These are phyloP conservation scores for Oceanodroma leucorhoa DNA, from an alignment of 2,797 vertebrate genomes.

Conservation along the genomic window DNA sequence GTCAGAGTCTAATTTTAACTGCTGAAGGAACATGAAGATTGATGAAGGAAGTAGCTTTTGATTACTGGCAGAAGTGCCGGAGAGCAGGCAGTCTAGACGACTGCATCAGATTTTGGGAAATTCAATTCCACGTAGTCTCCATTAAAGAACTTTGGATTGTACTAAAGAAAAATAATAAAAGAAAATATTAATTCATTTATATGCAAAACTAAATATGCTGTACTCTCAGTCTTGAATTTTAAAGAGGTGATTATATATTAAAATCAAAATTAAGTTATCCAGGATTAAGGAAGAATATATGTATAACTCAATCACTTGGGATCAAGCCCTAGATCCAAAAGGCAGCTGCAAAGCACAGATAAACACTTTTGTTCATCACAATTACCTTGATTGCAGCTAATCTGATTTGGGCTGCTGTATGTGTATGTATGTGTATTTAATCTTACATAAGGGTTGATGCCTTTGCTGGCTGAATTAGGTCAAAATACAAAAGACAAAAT, in stretches of 20 bases:
- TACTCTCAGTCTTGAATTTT: background rate
- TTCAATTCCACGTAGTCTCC: rapidly evolving
- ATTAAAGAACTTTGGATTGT: background rate
- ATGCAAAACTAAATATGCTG: background rate
- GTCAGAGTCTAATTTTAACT: background rate
- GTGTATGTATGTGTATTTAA: conserved; percentile 65
- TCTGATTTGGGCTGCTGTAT: conserved; percentile 76
- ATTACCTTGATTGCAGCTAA: conserved; percentile 82
- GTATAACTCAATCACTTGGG: conserved; percentile 65
- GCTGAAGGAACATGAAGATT: background rate
- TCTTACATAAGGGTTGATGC: conserved; percentile 69
- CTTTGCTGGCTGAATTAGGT: conserved; percentile 77
- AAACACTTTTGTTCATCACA: conserved; percentile 76
- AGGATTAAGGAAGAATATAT: conserved; percentile 19
- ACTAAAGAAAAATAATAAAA: background rate
- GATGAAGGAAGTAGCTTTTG: background rate
- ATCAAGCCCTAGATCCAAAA: conserved; percentile 79
- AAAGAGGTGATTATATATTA: background rate
- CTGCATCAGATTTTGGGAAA: background rate
- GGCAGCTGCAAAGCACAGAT: conserved; percentile 71
- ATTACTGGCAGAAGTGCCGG: background rate
- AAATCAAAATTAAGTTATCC: conserved; percentile 12
- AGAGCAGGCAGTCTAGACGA: background rate
- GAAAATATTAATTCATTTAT: background rate
- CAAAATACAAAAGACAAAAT: conserved; percentile 81